Conservation (phyloP, 2,888 invertebrate species). For the Cylloceria caligata region DNA sequence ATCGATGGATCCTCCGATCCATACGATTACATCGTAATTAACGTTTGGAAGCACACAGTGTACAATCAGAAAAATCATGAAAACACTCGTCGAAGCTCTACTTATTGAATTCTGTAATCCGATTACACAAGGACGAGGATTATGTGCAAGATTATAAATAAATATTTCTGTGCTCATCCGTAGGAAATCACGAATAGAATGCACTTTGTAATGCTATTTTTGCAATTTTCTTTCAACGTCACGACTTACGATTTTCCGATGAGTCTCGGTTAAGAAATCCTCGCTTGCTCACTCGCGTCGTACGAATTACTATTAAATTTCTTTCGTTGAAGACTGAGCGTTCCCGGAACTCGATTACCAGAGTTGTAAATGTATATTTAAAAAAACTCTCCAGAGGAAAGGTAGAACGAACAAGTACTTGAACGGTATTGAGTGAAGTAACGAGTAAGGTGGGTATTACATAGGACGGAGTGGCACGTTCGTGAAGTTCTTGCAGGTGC, state of each 20-base stretch:
- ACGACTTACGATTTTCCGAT: background rate
- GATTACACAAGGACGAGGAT: too few species aligned
- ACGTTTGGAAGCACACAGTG: too few species aligned
- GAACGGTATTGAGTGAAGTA: background rate
- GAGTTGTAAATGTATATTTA: background rate
- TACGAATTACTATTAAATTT: background rate
- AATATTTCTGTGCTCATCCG: too few species aligned
- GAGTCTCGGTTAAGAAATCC: background rate
- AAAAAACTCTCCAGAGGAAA: background rate
- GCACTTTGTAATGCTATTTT: background rate
- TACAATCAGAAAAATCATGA: too few species aligned
- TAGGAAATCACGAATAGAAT: background rate
- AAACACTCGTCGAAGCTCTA: too few species aligned
- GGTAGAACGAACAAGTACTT: background rate
- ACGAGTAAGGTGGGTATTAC: constrained; percentile 2
- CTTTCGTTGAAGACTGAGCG: background rate
- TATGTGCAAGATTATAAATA: too few species aligned
- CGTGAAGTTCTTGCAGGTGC: constrained; percentile 7
- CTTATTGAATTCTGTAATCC: too few species aligned
- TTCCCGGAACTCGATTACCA: background rate
- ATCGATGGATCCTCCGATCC: too few species aligned
- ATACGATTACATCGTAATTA: too few species aligned
- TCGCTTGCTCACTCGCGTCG: background rate
- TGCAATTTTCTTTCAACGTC: background rate
- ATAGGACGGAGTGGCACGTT: background rate